Evolutionary conservation across 2,113 vertebrate genomes (phyloP).

Genomic region (Actinemys pallida): DNA sequence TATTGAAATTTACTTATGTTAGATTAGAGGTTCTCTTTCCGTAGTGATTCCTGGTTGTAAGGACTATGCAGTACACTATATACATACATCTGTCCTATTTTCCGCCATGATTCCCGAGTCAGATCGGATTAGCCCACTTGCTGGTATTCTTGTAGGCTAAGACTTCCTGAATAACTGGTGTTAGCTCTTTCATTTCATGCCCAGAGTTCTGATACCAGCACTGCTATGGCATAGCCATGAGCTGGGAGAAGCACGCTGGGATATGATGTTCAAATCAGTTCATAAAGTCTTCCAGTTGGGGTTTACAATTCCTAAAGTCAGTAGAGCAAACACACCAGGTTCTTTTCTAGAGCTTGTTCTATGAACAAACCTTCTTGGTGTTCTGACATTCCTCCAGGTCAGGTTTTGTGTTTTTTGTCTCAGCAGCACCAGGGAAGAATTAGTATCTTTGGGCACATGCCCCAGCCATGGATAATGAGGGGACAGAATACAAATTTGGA

Average conservation of each 20-base stretch:
- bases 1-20: fast-evolving
- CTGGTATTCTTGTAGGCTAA: not conserved
- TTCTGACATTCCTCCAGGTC: not conserved
- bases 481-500: not conserved
- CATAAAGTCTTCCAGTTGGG: not conserved
- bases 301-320: fast-evolving
- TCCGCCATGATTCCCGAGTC: fast-evolving
- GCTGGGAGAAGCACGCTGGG: not conserved
- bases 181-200: not conserved
- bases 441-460: not conserved
- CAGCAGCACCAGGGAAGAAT: not conserved
- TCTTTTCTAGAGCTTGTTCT: not conserved
- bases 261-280: not conserved
- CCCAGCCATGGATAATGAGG: no score
- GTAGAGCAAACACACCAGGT: not conserved
- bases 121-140: not conserved
- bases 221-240: fast-evolving
- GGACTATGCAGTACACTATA: fast-evolving
- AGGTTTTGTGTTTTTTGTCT: not conserved
- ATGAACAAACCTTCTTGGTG: not conserved
- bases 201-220: not conserved
- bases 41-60: not conserved
- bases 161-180: fast-evolving
- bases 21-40: fast-evolving
- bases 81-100: not conserved